Evolutionary conservation across 2,888 invertebrate genomes (phyloP), one percentile per base, ranked within the genome.

Genomic region (Conchocele bisecta): DNA sequence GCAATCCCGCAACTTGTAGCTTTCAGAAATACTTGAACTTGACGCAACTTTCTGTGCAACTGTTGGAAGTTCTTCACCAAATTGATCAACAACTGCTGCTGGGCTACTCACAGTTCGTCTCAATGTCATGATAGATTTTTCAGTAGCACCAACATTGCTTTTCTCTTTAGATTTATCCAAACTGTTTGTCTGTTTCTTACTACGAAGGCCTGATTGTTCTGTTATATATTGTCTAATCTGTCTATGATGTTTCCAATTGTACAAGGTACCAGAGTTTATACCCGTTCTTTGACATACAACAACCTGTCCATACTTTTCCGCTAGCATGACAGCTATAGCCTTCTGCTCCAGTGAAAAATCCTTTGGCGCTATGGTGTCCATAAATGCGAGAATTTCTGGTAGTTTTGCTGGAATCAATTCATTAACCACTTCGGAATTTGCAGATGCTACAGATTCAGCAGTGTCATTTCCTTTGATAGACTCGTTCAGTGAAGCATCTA

Each of bases 341-440:
- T 76, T 76, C 46, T 76, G 76, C 46, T 76, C 76, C 7, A 69
- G 24, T 29, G 29, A 70, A 39, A 61, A 76, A 24, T 72, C 69
- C 41, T 65, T 76, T 28, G 76, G 63, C 37, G 54, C 54, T 7
- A 51, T 46, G 7, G 50, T 50, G 44, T 41, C 37, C 5, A 60
- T 54, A 50, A 76, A 76, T 15, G 39, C 22, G 7, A 76, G 29
- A 51, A 76, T 42, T 15, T 66, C 69, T 20, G 76, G 76, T 2
- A 69, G 13, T 39, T 59, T 41, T 7, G 9, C 29, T 20, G 20
- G 46, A 31, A 17, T 41, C 11, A n/a, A 31, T 13, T 1, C 11
- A 41, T 31, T 42, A 4, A 33, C 44, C 3, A 0, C 26, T 42
- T 35, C 33, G 5, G 29, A 29, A 17, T 57, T 31, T 9, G 28